A percentile compares a stretch with the other conserved stretches of the same genome.
These are phyloP conservation scores for Trachelipus rathkii DNA, from an alignment of 1,140 invertebrate genomes.

Conservation along the genomic window DNA sequence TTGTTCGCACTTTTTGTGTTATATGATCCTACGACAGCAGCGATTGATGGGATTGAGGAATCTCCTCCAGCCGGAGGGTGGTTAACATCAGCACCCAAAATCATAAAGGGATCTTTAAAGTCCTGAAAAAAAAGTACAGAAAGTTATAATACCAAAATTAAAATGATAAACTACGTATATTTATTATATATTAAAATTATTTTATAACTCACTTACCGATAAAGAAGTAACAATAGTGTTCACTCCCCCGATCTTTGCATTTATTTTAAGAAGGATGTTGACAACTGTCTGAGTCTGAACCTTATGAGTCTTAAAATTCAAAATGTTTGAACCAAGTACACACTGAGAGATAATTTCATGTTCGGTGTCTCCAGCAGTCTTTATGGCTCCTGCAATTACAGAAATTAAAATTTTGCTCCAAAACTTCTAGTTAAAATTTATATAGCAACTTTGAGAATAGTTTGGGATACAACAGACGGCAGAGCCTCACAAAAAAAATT, in stretches of 20 bases:
- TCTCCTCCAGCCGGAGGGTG: conserved; percentile 68
- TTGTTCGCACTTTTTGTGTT: conserved; percentile 36
- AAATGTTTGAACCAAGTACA: conserved; percentile 61
- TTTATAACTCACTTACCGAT: background rate
- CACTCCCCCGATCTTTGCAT: conserved; percentile 75
- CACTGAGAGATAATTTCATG: conserved; percentile 78
- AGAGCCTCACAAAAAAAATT: too few species aligned
- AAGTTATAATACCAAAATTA: too few species aligned
- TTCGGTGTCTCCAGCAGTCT: conserved; percentile 68
- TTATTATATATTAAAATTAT: too few species aligned
- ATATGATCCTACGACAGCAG: conserved; percentile 58
- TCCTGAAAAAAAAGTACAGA: conserved; percentile 34
- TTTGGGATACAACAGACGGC: too few species aligned
- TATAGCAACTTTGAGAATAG: too few species aligned
- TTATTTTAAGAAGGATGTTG: conserved; percentile 80
- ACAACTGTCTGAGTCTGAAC: conserved; percentile 53
- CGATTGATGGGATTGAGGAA: conserved; percentile 67
- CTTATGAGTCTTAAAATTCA: conserved; percentile 49
- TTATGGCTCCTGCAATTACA: conserved; percentile 56
- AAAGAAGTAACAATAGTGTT: conserved; percentile 53
- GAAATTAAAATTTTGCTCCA: background rate
- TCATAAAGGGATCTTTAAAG: conserved; percentile 57
- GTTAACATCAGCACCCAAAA: conserved; percentile 82
- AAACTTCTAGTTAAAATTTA: too few species aligned
- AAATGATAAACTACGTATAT: too few species aligned